phyloP scores from a whole-genome alignment of 2,888 invertebrate species.

The Margaritifera margaritifera region DNA sequence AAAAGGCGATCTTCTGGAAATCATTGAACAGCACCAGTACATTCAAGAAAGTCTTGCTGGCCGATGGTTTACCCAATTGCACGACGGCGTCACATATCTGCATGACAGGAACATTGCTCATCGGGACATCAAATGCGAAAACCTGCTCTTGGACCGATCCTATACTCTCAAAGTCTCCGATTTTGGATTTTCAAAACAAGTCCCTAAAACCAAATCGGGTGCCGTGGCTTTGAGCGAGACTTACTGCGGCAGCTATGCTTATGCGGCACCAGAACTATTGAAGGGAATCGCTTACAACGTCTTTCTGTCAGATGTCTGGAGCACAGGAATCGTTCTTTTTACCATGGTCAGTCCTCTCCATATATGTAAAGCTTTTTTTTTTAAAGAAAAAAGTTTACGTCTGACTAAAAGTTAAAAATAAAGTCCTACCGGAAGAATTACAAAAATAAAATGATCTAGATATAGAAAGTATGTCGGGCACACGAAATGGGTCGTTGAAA shows the following conservation, averaged over 20 bases:
- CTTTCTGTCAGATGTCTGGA: slow-evolving; percentile 88
- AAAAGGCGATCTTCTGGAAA: slow-evolving; percentile 63
- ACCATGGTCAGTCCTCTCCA: slow-evolving; percentile 81
- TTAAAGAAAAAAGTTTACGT: too few relatives aligned
- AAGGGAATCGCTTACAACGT: slow-evolving; percentile 88
- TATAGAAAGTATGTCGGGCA: not conserved
- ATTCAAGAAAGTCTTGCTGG: slow-evolving; percentile 57
- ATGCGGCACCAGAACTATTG: slow-evolving; percentile 90
- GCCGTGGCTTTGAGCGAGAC: slow-evolving; percentile 79
- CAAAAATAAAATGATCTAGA: not conserved
- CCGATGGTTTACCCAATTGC: slow-evolving; percentile 60
- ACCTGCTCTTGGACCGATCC: slow-evolving; percentile 57
- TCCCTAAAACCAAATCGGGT: slow-evolving; percentile 40
- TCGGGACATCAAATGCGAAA: slow-evolving; percentile 71
- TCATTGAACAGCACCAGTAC: slow-evolving; percentile 41
- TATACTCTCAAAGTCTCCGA: slow-evolving; percentile 63
- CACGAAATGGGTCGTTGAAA: too few relatives aligned
- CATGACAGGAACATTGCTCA: slow-evolving; percentile 66
- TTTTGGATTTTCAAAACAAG: slow-evolving; percentile 66
- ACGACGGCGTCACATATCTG: slow-evolving; percentile 62
- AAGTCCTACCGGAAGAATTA: not conserved
- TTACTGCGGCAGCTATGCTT: slow-evolving; percentile 92
- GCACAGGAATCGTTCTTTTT: slow-evolving; percentile 89
- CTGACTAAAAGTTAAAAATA: not conserved
- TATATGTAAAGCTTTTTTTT: too few relatives aligned